Evolutionary conservation across 1,140 invertebrate species (phyloP).

Genomic region (Argopecten irradians): DNA sequence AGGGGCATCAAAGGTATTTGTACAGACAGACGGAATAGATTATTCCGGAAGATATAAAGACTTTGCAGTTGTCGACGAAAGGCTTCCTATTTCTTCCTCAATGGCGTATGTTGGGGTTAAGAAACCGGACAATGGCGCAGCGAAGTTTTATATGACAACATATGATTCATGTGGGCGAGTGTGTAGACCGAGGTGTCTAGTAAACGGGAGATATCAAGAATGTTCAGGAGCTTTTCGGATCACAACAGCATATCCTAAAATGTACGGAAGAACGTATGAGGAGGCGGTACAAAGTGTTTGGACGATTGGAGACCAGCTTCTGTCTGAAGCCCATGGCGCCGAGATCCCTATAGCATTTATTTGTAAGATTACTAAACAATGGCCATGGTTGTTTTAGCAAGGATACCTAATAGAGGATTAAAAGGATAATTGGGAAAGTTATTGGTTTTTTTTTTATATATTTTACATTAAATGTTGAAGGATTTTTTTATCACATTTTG

Average conservation of each 20-base stretch:
- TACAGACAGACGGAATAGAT: constrained; percentile 34
- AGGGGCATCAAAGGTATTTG: constrained; percentile 27
- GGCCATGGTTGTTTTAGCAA: neutral
- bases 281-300: constrained; percentile 32
- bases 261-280: constrained; percentile 35
- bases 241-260: constrained; percentile 33
- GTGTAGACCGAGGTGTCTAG: constrained; percentile 43
- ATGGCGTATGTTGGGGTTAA: constrained; percentile 40
- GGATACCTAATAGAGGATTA: neutral
- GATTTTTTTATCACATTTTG: neutral
- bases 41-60: constrained; percentile 38
- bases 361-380: neutral
- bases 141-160: constrained; percentile 25
- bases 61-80: constrained; percentile 20
- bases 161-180: constrained; percentile 39
- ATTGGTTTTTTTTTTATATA: neutral
- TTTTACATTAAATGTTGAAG: neutral
- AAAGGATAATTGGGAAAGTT: neutral
- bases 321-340: neutral
- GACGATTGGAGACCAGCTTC: neutral
- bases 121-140: neutral
- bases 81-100: constrained; percentile 26
- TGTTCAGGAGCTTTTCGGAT: constrained; percentile 42
- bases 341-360: neutral
- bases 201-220: constrained; percentile 25